phyloP scores from a whole-genome alignment of 2,797 vertebrate species.

The Anniella stebbinsi region DNA sequence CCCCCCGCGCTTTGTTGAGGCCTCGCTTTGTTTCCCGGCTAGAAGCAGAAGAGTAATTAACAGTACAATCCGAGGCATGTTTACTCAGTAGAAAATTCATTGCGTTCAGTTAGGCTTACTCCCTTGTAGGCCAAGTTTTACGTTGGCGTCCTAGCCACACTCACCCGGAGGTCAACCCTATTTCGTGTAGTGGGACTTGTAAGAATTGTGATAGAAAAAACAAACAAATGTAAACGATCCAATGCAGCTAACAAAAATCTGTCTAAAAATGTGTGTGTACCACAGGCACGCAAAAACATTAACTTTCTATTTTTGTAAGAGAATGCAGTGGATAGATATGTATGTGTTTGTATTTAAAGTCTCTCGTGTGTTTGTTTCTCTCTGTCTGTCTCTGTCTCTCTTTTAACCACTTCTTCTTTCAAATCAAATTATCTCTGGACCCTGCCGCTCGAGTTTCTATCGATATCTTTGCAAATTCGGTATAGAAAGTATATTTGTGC shows the following conservation, averaged over 20 bases:
- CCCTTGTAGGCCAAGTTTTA: neutral
- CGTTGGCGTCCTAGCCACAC: neutral
- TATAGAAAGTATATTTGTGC: conserved; percentile 34
- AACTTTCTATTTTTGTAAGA: neutral
- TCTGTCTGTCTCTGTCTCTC: neutral
- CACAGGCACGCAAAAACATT: neutral
- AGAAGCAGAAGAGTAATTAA: too few species aligned
- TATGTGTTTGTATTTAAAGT: neutral
- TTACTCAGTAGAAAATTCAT: neutral
- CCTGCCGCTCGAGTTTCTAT: neutral
- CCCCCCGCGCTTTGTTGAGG: neutral
- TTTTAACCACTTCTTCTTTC: neutral
- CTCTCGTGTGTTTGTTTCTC: neutral
- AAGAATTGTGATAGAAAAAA: neutral
- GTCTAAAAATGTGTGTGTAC: too few species aligned
- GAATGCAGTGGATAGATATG: neutral
- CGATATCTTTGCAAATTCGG: neutral
- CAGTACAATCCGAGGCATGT: neutral
- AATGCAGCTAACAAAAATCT: neutral
- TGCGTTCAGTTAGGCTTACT: neutral
- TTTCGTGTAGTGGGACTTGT: neutral
- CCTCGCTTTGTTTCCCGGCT: neutral
- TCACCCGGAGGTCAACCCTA: neutral
- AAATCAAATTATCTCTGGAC: conserved; percentile 19
- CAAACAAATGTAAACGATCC: neutral